Percentiles rank a stretch among this genome's conserved stretches.
These are phyloP conservation scores for Epinotia brunnichana DNA, from an alignment of 2,888 invertebrate species.

Conservation along the genomic window DNA sequence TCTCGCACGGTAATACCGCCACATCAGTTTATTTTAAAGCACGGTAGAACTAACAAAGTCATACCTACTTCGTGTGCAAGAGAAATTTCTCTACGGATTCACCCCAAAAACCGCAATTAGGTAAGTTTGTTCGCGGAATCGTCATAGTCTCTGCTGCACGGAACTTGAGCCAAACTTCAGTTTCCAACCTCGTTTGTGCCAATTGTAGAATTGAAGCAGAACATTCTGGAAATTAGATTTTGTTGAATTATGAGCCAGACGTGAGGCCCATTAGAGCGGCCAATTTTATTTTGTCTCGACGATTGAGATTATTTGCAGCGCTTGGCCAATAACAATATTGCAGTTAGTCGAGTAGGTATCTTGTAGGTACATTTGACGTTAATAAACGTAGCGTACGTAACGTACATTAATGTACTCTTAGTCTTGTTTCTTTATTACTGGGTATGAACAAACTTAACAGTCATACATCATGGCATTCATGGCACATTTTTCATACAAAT, in stretches of 20 bases:
- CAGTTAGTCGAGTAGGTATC: neutral
- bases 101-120: conserved; percentile 55
- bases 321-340: neutral
- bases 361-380: neutral
- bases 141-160: conserved; percentile 52
- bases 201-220: conserved; percentile 58
- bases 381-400: too few relatives aligned
- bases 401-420: too few relatives aligned
- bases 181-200: conserved; percentile 62
- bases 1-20: neutral
- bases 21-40: conserved; percentile 14
- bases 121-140: conserved; percentile 57
- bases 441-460: neutral
- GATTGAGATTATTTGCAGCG: conserved; percentile 13
- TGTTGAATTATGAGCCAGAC: conserved; percentile 50
- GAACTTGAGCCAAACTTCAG: conserved; percentile 59
- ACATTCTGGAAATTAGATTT: conserved; percentile 57
- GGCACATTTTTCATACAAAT: too few relatives aligned
- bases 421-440: neutral
- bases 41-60: conserved; percentile 25
- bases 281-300: conserved; percentile 36
- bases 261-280: conserved; percentile 43
- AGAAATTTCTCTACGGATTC: conserved; percentile 50
- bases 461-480: too few relatives aligned
- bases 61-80: conserved; percentile 35